Evolutionary conservation across 1,140 invertebrate genomes (phyloP).

Genomic region (Sinella curviseta): DNA sequence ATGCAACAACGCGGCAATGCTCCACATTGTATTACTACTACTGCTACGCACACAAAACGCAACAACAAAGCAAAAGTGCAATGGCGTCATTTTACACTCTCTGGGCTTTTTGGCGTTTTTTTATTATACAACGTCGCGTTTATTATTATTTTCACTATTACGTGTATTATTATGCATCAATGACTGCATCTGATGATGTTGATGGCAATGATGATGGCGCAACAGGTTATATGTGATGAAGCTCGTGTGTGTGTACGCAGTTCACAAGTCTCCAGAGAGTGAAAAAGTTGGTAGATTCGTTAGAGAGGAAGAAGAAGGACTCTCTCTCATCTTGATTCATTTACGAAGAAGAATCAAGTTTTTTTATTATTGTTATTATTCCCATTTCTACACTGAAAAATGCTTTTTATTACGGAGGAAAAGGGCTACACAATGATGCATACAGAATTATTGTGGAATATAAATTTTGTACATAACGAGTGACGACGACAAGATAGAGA

Average conservation of each 20-base stretch:
- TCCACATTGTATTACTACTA: background rate
- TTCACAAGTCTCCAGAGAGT: conserved; percentile 1
- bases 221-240: background rate
- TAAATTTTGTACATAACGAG: background rate
- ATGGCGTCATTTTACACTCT: background rate
- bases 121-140: background rate
- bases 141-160: too few species aligned
- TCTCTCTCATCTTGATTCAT: background rate
- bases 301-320: background rate
- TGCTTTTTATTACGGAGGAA: background rate
- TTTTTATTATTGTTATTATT: conserved; percentile 16
- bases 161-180: conserved; percentile 20
- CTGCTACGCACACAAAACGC: background rate
- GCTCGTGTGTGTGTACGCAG: background rate
- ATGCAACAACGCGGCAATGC: too few species aligned
- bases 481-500: background rate
- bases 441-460: background rate
- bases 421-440: background rate
- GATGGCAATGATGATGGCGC: background rate
- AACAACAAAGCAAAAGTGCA: background rate
- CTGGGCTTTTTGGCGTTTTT: background rate
- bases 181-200: background rate
- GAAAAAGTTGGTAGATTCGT: conserved; percentile 3
- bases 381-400: background rate
- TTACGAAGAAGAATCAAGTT: conserved; percentile 11